Conservation (phyloP, 2,797 vertebrate genomes). For the Gymnodraco acuticeps region DNA sequence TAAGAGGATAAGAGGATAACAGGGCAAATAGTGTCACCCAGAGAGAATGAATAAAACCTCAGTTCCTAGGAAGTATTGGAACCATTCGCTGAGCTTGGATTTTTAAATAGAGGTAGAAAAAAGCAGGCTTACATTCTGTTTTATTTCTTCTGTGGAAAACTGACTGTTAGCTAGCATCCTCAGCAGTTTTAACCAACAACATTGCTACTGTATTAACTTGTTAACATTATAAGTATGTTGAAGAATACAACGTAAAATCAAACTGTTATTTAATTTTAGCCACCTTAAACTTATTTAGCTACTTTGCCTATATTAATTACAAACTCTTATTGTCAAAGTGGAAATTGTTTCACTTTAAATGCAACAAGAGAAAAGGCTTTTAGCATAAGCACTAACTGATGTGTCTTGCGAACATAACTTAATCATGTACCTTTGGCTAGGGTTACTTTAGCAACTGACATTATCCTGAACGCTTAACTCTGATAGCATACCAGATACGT, state of each 20-base stretch:
- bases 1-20: conserved; percentile 2
- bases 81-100: neutral
- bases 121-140: neutral
- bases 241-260: too few species aligned
- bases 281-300: too few species aligned
- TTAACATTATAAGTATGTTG: neutral
- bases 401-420: neutral
- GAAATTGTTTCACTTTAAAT: neutral
- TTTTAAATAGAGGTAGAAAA: neutral
- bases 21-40: conserved; percentile 3
- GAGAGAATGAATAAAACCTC: neutral
- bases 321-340: neutral
- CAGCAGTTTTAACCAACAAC: neutral
- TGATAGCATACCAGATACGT: neutral
- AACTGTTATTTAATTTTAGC: too few species aligned
- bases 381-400: neutral
- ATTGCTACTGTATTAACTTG: neutral
- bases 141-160: neutral
- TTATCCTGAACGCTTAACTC: neutral
- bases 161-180: neutral
- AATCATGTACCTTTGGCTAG: neutral
- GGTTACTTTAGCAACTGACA: neutral
- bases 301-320: neutral
- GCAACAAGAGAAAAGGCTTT: neutral
- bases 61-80: neutral